Base-by-base conservation (phyloP, 1,140 invertebrate species). In the Thaumatotibia leucotreta region DNA sequence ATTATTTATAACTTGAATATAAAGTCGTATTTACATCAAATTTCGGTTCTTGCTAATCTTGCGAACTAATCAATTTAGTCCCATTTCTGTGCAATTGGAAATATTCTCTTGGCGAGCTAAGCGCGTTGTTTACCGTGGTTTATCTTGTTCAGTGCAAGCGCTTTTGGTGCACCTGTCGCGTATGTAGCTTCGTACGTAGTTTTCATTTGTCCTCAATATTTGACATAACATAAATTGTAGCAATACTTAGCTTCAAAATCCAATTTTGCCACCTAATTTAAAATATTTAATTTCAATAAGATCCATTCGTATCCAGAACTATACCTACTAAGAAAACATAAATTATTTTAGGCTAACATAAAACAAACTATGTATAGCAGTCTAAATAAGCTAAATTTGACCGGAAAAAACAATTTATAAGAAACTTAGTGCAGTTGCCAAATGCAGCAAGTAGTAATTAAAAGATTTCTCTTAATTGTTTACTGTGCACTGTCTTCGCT, bases 1-100 rank as follows among this genome's bases (percentile, higher is more conserved):
- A n/a, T n/a, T n/a, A n/a, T n/a, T n/a, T n/a, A n/a, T n/a, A n/a
- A n/a, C n/a, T n/a, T n/a, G n/a, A n/a, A n/a, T n/a, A n/a, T n/a
- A n/a, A n/a, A n/a, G n/a, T n/a, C n/a, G n/a, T n/a, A n/a, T n/a
- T n/a, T n/a, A n/a, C n/a, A n/a, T n/a, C n/a, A n/a, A n/a, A n/a
- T n/a, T n/a, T n/a, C n/a, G n/a, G n/a, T n/a, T n/a, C n/a, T n/a
- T 76, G 79, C 80, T 87, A 87, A 87, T 81, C 79, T 81, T 72
- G 80, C 85, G 81, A 70, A 69, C 63, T 68, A 83, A 77, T 85
- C 80, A 83, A 85, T 85, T 87, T 87, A 84, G 83, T 85, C 82
- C 82, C 83, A 87, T 83, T 85, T 85, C 75, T 70, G 74, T 65
- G 75, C 70, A 77, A 81, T 83, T 77, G 77, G 82, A 83, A 84